Conservation (phyloP, 2,888 invertebrate species). For the Zootermopsis nevadensis region DNA sequence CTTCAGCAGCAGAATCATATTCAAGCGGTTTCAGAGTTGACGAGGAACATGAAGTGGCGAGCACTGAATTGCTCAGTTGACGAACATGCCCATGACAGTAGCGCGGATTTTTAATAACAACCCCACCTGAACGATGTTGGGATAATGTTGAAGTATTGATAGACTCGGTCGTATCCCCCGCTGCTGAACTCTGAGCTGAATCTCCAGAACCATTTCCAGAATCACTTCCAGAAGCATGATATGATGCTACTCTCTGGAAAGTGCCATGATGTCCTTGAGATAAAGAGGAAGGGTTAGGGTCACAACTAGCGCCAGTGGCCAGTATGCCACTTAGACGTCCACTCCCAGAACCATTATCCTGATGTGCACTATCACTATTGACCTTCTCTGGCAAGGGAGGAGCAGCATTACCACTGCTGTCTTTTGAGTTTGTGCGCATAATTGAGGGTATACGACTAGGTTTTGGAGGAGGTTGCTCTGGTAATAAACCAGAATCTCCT, state of each 20-base stretch:
- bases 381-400: slow-evolving; percentile 31
- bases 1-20: slow-evolving; percentile 63
- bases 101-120: slow-evolving; percentile 76
- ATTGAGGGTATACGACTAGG: slow-evolving; percentile 63
- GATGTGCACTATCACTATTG: slow-evolving; percentile 14
- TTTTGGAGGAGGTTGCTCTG: slow-evolving; percentile 58
- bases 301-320: slow-evolving; percentile 52
- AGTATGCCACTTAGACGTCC: slow-evolving; percentile 66
- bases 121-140: slow-evolving; percentile 62
- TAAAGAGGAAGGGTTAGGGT: slow-evolving; percentile 9
- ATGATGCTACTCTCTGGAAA: slow-evolving; percentile 67
- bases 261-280: slow-evolving; percentile 57
- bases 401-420: slow-evolving; percentile 30
- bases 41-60: slow-evolving; percentile 71
- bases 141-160: slow-evolving; percentile 50
- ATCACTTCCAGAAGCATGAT: slow-evolving; percentile 82
- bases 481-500: slow-evolving; percentile 13
- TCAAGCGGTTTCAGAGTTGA: slow-evolving; percentile 70
- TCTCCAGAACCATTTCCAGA: slow-evolving; percentile 92
- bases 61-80: slow-evolving; percentile 57
- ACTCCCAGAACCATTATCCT: slow-evolving; percentile 60
- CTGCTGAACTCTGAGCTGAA: slow-evolving; percentile 76
- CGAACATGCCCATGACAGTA: slow-evolving; percentile 61
- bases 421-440: slow-evolving; percentile 43
- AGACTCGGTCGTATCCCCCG: slow-evolving; percentile 56